Conservation (phyloP, 35 echinoderm and acorn worm genomes). For the Anneissia japonica region DNA sequence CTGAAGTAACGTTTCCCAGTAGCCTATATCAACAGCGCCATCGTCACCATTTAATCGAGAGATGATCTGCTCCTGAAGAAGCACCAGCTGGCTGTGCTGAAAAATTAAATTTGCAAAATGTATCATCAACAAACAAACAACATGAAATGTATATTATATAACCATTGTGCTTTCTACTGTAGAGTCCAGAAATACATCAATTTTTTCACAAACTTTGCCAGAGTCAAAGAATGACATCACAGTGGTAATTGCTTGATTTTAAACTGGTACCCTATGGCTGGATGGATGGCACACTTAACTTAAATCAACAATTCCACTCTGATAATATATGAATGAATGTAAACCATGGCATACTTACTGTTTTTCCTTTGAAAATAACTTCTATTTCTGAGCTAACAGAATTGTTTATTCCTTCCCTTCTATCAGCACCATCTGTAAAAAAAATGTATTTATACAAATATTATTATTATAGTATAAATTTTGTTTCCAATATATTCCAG, state of each 20-base stretch:
- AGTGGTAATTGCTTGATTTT: too few relatives aligned
- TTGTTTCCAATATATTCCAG: too few relatives aligned
- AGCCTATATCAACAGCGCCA: slow-evolving; percentile 86
- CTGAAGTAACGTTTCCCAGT: slow-evolving; percentile 93
- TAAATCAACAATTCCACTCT: too few relatives aligned
- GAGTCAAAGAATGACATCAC: too few relatives aligned
- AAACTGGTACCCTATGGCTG: too few relatives aligned
- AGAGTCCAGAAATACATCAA: too few relatives aligned
- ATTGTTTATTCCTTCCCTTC: slow-evolving; percentile 90
- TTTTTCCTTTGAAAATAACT: slow-evolving; percentile 78
- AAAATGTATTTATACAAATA: neutral
- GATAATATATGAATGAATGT: too few relatives aligned
- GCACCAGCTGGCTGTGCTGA: slow-evolving; percentile 66
- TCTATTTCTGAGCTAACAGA: slow-evolving; percentile 84
- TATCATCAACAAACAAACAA: neutral
- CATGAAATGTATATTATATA: neutral
- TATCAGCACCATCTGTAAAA: slow-evolving; percentile 57
- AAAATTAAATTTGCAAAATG: neutral
- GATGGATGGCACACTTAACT: too few relatives aligned
- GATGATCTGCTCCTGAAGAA: slow-evolving; percentile 64
- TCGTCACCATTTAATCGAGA: slow-evolving; percentile 80
- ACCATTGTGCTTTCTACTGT: too few relatives aligned
- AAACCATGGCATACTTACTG: too few relatives aligned
- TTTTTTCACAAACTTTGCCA: too few relatives aligned
- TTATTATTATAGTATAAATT: too few relatives aligned